phyloP scores from a whole-genome alignment of 2,888 invertebrate species.

The Clostera curtula region DNA sequence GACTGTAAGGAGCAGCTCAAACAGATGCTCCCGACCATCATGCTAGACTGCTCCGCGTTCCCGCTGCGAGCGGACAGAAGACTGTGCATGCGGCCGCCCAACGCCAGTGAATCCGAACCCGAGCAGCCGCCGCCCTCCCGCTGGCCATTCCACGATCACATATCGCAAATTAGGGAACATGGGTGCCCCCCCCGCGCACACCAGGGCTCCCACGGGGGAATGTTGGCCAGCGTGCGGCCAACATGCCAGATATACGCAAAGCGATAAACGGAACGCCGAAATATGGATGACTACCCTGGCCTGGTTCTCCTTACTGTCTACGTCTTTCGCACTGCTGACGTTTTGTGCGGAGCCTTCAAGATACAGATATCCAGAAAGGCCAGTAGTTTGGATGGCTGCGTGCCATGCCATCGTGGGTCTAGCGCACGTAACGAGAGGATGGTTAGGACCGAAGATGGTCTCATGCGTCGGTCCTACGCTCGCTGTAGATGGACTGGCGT shows the following conservation, averaged over 20 bases:
- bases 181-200: slow-evolving; percentile 78
- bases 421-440: slow-evolving; percentile 82
- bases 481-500: slow-evolving; percentile 66
- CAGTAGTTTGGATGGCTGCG: slow-evolving; percentile 91
- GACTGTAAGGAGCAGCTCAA: slow-evolving; percentile 84
- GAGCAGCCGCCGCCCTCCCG: slow-evolving; percentile 55
- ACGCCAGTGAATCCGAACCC: slow-evolving; percentile 57
- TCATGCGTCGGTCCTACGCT: slow-evolving; percentile 51
- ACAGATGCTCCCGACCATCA: slow-evolving; percentile 83
- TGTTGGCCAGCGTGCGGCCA: slow-evolving; percentile 80
- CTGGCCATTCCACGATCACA: slow-evolving; percentile 59
- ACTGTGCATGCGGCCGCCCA: slow-evolving; percentile 84
- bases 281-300: slow-evolving; percentile 86
- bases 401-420: slow-evolving; percentile 89
- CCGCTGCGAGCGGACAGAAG: slow-evolving; percentile 82
- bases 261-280: slow-evolving; percentile 81
- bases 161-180: slow-evolving; percentile 32
- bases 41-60: slow-evolving; percentile 84
- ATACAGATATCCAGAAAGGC: slow-evolving; percentile 94
- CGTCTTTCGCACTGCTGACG: slow-evolving; percentile 88
- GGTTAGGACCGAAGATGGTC: slow-evolving; percentile 60
- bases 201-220: slow-evolving; percentile 70
- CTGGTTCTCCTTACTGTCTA: slow-evolving; percentile 85
- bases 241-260: slow-evolving; percentile 79
- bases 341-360: slow-evolving; percentile 92